These are phyloP conservation scores for Brachionus rotundiformis DNA, from an alignment of 1,140 invertebrate species.

Conservation along the genomic window DNA sequence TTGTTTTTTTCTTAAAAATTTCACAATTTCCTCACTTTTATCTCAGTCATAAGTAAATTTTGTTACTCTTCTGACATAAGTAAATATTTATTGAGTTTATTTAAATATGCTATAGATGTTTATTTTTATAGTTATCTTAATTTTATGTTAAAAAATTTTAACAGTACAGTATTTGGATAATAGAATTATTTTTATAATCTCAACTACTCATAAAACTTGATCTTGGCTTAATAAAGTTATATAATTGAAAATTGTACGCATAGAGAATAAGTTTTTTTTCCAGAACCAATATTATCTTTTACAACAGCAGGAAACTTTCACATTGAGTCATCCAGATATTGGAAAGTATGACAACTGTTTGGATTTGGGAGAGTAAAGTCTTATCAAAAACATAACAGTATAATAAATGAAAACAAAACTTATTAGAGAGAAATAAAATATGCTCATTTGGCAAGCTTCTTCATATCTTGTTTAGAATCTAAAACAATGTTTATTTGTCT, in stretches of 20 bases:
- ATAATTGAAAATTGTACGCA: not conserved
- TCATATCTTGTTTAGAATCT: not conserved
- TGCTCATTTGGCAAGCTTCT: not conserved
- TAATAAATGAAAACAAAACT: not conserved
- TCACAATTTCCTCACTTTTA: too few species aligned
- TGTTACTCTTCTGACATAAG: too few species aligned
- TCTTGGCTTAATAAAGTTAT: not conserved
- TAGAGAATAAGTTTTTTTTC: not conserved
- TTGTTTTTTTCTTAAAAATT: too few species aligned
- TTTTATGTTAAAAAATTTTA: not conserved
- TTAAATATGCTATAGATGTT: not conserved
- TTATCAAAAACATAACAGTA: not conserved
- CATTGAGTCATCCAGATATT: conserved; percentile 18
- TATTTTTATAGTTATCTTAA: conserved; percentile 6
- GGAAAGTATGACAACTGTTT: not conserved
- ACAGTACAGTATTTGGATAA: conserved; percentile 42
- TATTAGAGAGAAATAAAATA: not conserved
- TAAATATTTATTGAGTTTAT: not conserved
- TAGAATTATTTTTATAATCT: conserved; percentile 19
- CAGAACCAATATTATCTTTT: not conserved
- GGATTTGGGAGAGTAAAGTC: not conserved
- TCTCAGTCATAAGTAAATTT: too few species aligned
- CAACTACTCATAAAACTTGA: conserved; percentile 8
- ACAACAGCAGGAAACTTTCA: conserved; percentile 21
- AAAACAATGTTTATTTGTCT: not conserved